Evolutionary conservation across 2,888 invertebrate species (phyloP), one percentile per base, ranked within the genome.

Genomic region (Deroplatys truncata): DNA sequence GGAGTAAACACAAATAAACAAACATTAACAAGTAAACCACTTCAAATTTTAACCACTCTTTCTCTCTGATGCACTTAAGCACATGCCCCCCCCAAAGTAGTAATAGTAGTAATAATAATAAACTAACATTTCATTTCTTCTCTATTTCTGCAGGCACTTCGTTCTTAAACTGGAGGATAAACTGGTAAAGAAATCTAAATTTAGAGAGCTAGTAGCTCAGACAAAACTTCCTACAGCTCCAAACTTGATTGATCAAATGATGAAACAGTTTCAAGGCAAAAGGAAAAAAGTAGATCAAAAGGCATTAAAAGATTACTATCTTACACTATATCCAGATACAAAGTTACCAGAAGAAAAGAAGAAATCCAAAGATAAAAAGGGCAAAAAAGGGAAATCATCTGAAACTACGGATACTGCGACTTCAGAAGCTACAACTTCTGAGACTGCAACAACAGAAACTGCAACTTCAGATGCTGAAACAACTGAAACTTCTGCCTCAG

Each of bases 321-420:
- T 94, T 92, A 89, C 91, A 82, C 92, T 93, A 88, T 94, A 93
- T 92, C 94, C 94, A 0, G 93, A 94, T 88, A 93, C 94, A 20
- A 91, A 90, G 88, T 91, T 92, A 31, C 92, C 92, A 20, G 92
- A 91, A 72, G 92, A 92, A 90, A 92, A 92, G 89, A 93, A 92
- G 90, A 93, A 92, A 91, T n/a, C n/a, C 1, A 49, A 20, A 25
- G 15, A 7, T 72, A 72, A 72, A 72, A 72, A 72, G 20, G 56
- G 20, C 2, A 72, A 72, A 15, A 72, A 25, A 20, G 25, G 25
- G 1, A 72, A 20, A 72, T 56, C 56, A 49, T 49, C 49, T 49
- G 49, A 49, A 3, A 49, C 49, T 13, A 72, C 56, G 0, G 9
- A 72, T 72, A 72, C 56, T 16, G 4, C 25, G 20, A 72, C 20